These are phyloP conservation scores for Corythucha ciliata DNA, from an alignment of 2,888 invertebrate genomes.

Conservation along the genomic window DNA sequence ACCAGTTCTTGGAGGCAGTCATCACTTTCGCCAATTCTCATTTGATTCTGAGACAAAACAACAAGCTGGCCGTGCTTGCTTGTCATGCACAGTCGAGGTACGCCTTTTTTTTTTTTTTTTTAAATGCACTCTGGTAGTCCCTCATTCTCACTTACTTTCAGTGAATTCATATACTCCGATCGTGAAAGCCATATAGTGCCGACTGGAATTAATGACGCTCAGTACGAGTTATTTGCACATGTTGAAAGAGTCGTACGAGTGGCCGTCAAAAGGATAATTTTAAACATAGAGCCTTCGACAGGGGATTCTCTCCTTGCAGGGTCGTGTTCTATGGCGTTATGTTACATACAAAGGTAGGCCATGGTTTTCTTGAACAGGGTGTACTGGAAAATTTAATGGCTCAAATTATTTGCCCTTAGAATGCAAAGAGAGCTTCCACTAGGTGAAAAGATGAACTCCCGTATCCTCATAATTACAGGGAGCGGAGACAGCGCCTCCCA, in stretches of 20 bases:
- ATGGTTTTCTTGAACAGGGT: neutral
- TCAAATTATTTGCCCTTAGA: no score
- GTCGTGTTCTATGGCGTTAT: conserved; percentile 78
- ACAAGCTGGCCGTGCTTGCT: conserved; percentile 78
- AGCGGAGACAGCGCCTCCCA: conserved; percentile 86
- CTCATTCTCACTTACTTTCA: conserved; percentile 47
- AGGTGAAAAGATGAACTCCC: conserved; percentile 53
- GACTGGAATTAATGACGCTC: conserved; percentile 76
- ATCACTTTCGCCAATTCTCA: conserved; percentile 88
- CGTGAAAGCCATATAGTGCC: conserved; percentile 49
- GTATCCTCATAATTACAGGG: conserved; percentile 78
- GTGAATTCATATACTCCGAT: conserved; percentile 72
- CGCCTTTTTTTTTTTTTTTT: neutral
- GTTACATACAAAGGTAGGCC: conserved; percentile 67
- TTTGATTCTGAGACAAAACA: conserved; percentile 79
- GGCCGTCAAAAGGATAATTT: conserved; percentile 46
- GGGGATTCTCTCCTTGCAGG: conserved; percentile 73
- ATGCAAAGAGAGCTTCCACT: conserved; percentile 42
- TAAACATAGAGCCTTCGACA: conserved; percentile 41
- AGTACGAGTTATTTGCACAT: conserved; percentile 80
- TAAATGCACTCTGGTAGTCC: neutral
- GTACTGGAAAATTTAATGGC: no score
- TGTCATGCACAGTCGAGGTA: conserved; percentile 67
- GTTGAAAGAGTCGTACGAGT: conserved; percentile 76
- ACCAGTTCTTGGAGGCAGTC: conserved; percentile 72